Evolutionary conservation across 92 coral and sea anemone species (phyloP).

Genomic region (Epizoanthus ramosus): DNA sequence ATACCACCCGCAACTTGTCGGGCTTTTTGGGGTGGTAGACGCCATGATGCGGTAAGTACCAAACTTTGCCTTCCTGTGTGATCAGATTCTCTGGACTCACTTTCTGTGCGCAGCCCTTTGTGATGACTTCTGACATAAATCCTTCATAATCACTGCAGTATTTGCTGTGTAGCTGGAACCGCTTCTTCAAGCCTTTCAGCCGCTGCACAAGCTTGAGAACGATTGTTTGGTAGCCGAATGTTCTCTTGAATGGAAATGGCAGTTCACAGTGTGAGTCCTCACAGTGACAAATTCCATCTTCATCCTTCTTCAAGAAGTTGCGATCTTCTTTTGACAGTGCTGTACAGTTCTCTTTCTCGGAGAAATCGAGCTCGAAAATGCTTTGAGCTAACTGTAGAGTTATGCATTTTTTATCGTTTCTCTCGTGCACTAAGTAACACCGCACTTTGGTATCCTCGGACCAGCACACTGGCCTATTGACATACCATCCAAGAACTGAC

Average conservation of each 20-base stretch:
- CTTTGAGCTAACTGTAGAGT: conserved; percentile 43
- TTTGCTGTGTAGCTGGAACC: conserved; percentile 17
- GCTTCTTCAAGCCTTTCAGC: conserved; percentile 44
- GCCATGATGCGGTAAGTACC: conserved; percentile 67
- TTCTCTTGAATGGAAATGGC: conserved; percentile 53
- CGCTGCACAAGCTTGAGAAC: conserved; percentile 42
- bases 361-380: conserved; percentile 60
- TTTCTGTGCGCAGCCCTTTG: conserved; percentile 46
- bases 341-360: conserved; percentile 52
- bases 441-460: conserved; percentile 1
- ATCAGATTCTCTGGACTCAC: conserved; percentile 15
- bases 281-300: conserved; percentile 54
- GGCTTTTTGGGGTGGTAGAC: conserved; percentile 54
- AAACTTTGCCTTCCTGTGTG: conserved; percentile 37
- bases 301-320: conserved; percentile 49
- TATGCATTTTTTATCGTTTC: conserved; percentile 41
- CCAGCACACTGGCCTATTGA: conserved; percentile 50
- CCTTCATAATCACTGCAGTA: conserved; percentile 38
- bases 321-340: conserved; percentile 54
- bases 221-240: conserved; percentile 49
- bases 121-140: conserved; percentile 45
- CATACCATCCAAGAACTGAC: conserved; percentile 60
- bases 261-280: conserved; percentile 54
- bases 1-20: conserved; percentile 43
- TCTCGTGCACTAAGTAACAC: conserved; percentile 51